Evolutionary conservation across 2,888 invertebrate species (phyloP), one percentile per base, ranked within the genome.

Genomic region (Cheilosia pagana): DNA sequence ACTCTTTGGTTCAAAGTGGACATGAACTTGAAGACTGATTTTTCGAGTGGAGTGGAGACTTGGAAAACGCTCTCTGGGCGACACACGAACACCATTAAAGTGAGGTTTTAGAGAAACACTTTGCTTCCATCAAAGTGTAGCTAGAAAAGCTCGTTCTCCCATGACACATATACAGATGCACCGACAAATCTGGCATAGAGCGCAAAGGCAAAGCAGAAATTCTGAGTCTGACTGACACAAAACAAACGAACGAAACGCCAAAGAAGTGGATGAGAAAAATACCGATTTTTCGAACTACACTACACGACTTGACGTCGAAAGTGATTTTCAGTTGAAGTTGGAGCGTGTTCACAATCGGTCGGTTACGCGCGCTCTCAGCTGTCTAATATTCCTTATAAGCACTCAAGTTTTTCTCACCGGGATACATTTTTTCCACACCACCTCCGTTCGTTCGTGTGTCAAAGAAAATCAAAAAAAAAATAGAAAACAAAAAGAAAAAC

Each of bases 321-420:
- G 86, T 82, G 86, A 86, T 86, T 87, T 88, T 89, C 87, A 89
- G 89, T 89, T 88, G 86, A 87, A 87, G 88, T 88, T 88, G 88
- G 88, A 89, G 88, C 89, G 88, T 88, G 87, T 88, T 88, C 81
- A 87, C 50, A 87, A 85, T 79, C 88, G 89, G 89, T 88, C 87
- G 88, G 86, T 83, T 78, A 60, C 87, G 83, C 87, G 87, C 87
- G 83, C 86, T 86, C 86, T 79, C 76, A 79, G 70, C 81, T 81
- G 35, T 81, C 57, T 57, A 65, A 65, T 57, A 65, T 57, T 68
- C 52, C 45, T 67, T 59, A 57, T 23, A 57, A 79, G 41, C 59
- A 53, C 57, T 65, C 68, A 55, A 53, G 52, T 60, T 79, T 53
- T 53, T 25, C 65, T 31, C 65, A 75, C 45, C 75, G 82, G 75